Evolutionary conservation across 2,888 invertebrate genomes (phyloP).

Genomic region (Idaea straminata): DNA sequence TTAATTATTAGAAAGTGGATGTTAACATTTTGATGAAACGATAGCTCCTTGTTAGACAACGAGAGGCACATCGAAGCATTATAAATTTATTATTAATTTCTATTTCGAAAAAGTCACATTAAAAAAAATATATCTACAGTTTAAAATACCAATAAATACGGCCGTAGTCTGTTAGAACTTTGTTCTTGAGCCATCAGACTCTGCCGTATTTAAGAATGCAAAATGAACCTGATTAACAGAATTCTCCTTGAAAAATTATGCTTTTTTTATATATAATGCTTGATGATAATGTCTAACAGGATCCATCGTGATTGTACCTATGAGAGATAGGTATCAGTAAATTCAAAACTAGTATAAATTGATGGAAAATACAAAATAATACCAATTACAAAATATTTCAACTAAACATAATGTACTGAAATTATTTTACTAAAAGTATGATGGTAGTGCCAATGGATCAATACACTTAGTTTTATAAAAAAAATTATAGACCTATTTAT

Average conservation of each 20-base stretch:
- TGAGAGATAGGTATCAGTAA: no score
- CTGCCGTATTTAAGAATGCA: slow-evolving; percentile 55
- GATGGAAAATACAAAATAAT: no score
- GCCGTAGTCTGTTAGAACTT: slow-evolving; percentile 67
- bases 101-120: slow-evolving; percentile 12
- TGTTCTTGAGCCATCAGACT: slow-evolving; percentile 77
- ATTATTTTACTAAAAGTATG: no score
- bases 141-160: slow-evolving; percentile 54
- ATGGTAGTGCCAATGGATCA: no score
- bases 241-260: slow-evolving; percentile 7
- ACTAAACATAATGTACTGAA: no score
- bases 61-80: slow-evolving; percentile 67
- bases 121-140: slow-evolving; percentile 22
- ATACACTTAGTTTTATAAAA: no score
- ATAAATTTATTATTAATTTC: slow-evolving; percentile 11
- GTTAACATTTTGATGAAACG: slow-evolving; percentile 51
- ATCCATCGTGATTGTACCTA: slow-evolving; percentile 32
- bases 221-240: slow-evolving; percentile 9
- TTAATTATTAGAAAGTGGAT: slow-evolving; percentile 34
- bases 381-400: no score
- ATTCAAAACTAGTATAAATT: no score
- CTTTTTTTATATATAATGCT: slow-evolving; percentile 28
- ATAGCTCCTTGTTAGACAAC: slow-evolving; percentile 52
- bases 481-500: no score
- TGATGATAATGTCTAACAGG: slow-evolving; percentile 43